Evolutionary conservation across 2,797 vertebrate genomes (phyloP), one percentile per base, ranked within the genome.

Genomic region (Myoxocephalus aenaeus): DNA sequence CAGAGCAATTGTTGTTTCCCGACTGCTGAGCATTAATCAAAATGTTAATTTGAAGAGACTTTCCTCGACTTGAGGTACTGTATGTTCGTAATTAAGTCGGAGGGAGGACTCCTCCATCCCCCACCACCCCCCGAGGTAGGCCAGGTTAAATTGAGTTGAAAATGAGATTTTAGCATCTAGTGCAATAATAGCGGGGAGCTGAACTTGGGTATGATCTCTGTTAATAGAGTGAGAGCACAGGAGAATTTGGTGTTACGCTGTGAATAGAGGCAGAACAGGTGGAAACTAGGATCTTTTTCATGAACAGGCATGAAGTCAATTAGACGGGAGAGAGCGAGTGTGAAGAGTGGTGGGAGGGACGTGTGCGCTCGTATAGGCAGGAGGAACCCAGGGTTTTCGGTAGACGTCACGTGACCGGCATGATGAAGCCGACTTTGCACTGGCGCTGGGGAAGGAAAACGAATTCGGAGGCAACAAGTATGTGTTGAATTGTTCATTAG

Each of bases 91-190:
- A 94, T 94, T 92, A 91, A 90, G 84, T 74, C 72, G 50, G 77
- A 81, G 65, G 40, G 69, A 90, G 79, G 87, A 82, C 80, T 86
- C 72, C 64, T 79, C 83, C 78, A 72, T 83, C 36, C 64, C 44
- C 15, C 42, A n/a, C n/a, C n/a, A n/a, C 46, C 46, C 91, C 92
- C 79, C n/a, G 90, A 93, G 93, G 87, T 81, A 83, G 88, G 82
- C 90, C 91, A 93, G 94, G 95, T 96, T 96, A 96, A 96, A 95
- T 95, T 94, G 95, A 95, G 93, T 95, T 95, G 95, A 95, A 96
- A 96, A 96, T 96, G 89, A 95, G 93, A 93, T 95, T 95, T 95
- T 94, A 95, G 93, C 95, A 93, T 94, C 92, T 90, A 85, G 91
- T 89, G 90, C 92, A 92, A 92, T 94, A 95, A 94, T 96, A 94